Evolutionary conservation across 2,797 vertebrate species (phyloP).

Genomic region (Remorina albescens): DNA sequence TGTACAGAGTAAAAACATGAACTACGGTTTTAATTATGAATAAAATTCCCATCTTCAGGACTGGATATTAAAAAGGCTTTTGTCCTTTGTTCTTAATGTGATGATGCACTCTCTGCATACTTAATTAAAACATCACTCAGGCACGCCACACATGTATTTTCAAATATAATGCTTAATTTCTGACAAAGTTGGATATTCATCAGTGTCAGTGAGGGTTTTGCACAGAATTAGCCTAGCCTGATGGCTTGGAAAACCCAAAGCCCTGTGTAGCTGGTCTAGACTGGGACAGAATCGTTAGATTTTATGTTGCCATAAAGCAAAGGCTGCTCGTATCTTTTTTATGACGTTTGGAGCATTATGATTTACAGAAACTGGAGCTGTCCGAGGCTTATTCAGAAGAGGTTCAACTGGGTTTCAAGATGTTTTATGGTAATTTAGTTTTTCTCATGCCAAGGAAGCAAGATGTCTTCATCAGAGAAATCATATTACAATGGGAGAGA

Average conservation of each 20-base stretch:
- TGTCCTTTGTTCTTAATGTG: constrained; percentile 5
- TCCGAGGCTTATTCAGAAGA: constrained; percentile 13
- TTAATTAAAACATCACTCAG: constrained; percentile 24
- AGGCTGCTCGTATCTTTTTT: constrained; percentile 60
- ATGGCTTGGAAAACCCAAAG: constrained; percentile 52
- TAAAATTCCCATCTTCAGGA: neutral
- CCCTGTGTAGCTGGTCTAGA: constrained; percentile 48
- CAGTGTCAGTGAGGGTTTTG: constrained; percentile 10
- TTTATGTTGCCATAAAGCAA: constrained; percentile 63
- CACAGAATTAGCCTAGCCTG: constrained; percentile 45
- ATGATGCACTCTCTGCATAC: constrained; percentile 1
- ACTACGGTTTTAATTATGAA: neutral
- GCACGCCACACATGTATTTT: neutral
- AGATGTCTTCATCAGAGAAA: constrained; percentile 18
- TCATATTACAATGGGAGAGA: neutral
- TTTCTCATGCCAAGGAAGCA: constrained; percentile 13
- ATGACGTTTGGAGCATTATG: constrained; percentile 52
- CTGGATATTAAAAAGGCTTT: constrained; percentile 2
- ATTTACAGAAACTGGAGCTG: constrained; percentile 60
- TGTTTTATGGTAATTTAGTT: constrained; percentile 37
- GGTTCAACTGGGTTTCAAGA: constrained; percentile 12
- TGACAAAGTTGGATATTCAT: constrained; percentile 41
- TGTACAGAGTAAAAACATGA: neutral
- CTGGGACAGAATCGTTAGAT: constrained; percentile 47
- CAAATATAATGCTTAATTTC: constrained; percentile 4